These are phyloP conservation scores for Zaprionus tsacasi DNA, from an alignment of 1,140 invertebrate species.

Conservation along the genomic window DNA sequence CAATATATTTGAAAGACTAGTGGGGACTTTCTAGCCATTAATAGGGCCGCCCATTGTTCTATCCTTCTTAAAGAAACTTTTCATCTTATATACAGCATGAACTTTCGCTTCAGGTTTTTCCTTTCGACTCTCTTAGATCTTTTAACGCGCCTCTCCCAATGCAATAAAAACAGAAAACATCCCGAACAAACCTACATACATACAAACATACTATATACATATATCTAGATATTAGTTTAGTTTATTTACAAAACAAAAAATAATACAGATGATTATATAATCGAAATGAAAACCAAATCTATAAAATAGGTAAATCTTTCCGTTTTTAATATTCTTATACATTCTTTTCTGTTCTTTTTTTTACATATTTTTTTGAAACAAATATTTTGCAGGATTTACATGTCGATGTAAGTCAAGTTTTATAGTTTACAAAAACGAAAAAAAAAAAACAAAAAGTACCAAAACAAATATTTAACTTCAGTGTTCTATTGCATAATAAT, in stretches of 20 bases:
- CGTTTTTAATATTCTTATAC: conserved; percentile 77
- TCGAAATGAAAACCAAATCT: conserved; percentile 28
- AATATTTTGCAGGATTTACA: conserved; percentile 86
- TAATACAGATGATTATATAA: conserved; percentile 32
- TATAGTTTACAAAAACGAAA: conserved; percentile 64
- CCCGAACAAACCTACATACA: conserved; percentile 16
- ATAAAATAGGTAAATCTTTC: conserved; percentile 56
- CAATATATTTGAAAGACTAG: not conserved
- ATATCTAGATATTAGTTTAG: conserved; percentile 48
- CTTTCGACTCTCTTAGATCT: not conserved
- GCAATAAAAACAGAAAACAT: not conserved
- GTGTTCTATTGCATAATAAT: conserved; percentile 49
- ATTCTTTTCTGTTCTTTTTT: conserved; percentile 81
- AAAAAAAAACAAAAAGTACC: conserved; percentile 24
- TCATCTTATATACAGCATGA: conserved; percentile 26
- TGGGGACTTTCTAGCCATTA: not conserved
- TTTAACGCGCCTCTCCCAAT: not conserved
- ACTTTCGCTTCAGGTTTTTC: conserved; percentile 20
- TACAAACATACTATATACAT: conserved; percentile 16
- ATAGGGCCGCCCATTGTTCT: not conserved
- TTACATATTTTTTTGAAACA: conserved; percentile 72
- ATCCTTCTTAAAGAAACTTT: not conserved
- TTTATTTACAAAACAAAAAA: conserved; percentile 45
- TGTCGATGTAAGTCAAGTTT: conserved; percentile 86
- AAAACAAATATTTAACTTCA: conserved; percentile 45